Conservation (phyloP, 23 tunicate species). For the Clavelina lepadiformis region DNA sequence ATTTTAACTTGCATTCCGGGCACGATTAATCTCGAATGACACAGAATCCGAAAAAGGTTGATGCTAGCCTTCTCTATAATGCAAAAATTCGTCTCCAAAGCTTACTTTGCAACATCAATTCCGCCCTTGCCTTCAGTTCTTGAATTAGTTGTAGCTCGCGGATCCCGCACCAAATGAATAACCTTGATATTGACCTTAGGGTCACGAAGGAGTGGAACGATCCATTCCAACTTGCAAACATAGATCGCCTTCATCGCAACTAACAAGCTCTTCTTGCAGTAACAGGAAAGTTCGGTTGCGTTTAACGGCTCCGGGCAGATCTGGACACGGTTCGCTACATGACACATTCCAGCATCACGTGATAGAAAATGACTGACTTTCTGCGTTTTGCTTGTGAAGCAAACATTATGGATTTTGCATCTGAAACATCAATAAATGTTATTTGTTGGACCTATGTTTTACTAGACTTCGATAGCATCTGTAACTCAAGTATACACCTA, state of each 20-base stretch:
- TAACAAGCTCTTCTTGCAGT: constrained; percentile 22
- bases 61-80: no score
- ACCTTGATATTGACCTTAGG: constrained; percentile 24
- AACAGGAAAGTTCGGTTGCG: background rate
- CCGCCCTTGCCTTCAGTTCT: no score
- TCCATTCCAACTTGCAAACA: constrained; percentile 22
- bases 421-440: no score
- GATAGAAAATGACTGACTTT: constrained; percentile 31
- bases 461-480: no score
- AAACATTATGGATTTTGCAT: constrained; percentile 20
- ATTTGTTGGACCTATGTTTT: no score
- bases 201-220: constrained; percentile 16
- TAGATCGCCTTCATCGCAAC: constrained; percentile 37
- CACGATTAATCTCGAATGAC: no score
- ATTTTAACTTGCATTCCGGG: no score
- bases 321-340: background rate
- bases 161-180: constrained; percentile 31
- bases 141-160: constrained; percentile 18
- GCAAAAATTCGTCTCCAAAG: no score
- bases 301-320: constrained; percentile 25
- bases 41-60: no score
- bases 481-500: no score
- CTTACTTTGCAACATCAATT: no score
- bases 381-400: constrained; percentile 10
- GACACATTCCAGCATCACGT: constrained; percentile 33